Evolutionary conservation across 2,113 vertebrate genomes (phyloP).

Genomic region (Xiphorhynchus elegans): DNA sequence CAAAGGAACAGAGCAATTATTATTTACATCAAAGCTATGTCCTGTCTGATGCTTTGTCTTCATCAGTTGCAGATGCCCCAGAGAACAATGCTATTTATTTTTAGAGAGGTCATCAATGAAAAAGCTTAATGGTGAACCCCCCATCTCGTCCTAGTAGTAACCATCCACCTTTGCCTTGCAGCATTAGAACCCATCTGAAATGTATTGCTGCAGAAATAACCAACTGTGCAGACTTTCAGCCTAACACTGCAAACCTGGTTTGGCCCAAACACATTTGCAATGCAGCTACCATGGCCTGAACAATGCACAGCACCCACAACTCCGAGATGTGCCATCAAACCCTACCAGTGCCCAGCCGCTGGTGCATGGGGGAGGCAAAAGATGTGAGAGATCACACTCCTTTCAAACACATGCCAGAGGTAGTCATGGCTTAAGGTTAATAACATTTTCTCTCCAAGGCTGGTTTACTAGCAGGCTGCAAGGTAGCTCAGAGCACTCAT

Average conservation of each 20-base stretch:
- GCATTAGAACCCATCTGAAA: not conserved
- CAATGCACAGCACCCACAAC: not conserved
- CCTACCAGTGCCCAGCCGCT: not conserved
- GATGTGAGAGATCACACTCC: not conserved
- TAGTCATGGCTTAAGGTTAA: not conserved
- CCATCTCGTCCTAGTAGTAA: not conserved
- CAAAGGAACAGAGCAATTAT: not conserved
- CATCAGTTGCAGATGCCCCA: not conserved
- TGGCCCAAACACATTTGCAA: not conserved
- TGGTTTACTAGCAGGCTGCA: not conserved
- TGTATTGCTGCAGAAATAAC: not conserved
- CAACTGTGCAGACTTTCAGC: not conserved
- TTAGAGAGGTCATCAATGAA: not conserved
- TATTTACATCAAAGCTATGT: not conserved
- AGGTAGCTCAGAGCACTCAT: not conserved
- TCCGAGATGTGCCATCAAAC: not conserved
- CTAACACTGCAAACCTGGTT: accelerated
- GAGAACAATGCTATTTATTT: not conserved
- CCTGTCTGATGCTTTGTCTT: not conserved
- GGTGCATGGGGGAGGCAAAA: not conserved
- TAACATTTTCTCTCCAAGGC: not conserved
- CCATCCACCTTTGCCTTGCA: not conserved
- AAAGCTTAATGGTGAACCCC: not conserved
- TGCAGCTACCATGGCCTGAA: not conserved
- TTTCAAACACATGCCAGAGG: not conserved